These are phyloP conservation scores for Ceyx cyanopectus DNA, from an alignment of 2,113 vertebrate species.

Conservation along the genomic window DNA sequence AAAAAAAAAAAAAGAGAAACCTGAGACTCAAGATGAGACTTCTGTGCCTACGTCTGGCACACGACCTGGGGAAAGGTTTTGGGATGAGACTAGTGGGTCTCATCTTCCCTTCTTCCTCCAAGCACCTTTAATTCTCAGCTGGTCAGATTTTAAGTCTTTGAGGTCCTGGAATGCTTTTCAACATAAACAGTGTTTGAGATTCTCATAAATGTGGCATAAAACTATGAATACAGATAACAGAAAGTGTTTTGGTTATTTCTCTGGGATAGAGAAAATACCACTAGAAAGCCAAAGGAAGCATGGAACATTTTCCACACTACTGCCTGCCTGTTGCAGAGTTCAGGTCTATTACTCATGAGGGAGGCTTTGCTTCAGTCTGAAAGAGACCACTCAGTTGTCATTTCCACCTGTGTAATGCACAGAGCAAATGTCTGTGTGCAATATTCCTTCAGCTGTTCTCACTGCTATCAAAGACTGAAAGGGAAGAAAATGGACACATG, in stretches of 20 bases:
- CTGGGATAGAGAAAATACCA: neutral
- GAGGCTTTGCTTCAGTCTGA: neutral
- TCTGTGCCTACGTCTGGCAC: neutral
- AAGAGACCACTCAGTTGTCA: neutral
- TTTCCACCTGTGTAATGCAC: neutral
- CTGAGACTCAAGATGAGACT: neutral
- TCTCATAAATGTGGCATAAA: neutral
- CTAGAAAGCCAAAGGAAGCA: neutral
- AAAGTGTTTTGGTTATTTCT: neutral
- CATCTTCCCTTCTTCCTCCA: neutral
- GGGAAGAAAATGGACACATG: neutral
- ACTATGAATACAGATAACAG: neutral
- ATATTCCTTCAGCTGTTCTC: neutral
- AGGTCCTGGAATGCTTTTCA: neutral
- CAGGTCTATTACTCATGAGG: neutral
- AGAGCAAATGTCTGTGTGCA: neutral
- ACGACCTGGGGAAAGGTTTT: neutral
- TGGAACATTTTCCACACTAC: neutral
- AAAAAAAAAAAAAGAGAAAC: neutral
- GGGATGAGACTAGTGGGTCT: neutral
- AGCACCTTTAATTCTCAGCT: neutral
- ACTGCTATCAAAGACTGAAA: neutral
- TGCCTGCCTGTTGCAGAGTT: neutral
- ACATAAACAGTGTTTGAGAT: conserved; percentile 3
- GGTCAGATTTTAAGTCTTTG: neutral